Percentiles rank a stretch among this genome's conserved stretches.
Conservation (phyloP, 2,888 invertebrate genomes). For the Dryobotodes eremita region DNA sequence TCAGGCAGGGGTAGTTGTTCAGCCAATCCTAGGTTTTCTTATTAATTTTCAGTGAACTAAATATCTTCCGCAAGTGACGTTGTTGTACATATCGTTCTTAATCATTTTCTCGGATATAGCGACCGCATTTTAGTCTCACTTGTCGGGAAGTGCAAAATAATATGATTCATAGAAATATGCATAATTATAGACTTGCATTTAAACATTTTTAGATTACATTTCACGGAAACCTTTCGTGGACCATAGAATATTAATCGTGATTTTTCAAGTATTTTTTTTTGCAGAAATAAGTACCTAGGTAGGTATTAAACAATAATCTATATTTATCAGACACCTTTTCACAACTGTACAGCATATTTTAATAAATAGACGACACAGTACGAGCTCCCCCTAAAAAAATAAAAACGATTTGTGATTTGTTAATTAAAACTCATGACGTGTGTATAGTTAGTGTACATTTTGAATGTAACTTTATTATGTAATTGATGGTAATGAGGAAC, state of each 20-base stretch:
- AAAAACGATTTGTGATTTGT: slow-evolving; percentile 13
- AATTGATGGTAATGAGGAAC: slow-evolving; percentile 52
- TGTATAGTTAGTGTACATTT: slow-evolving; percentile 42
- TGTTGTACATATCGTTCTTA: slow-evolving; percentile 11
- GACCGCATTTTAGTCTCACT: not conserved
- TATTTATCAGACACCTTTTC: slow-evolving; percentile 11
- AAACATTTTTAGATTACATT: not conserved
- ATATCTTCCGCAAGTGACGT: not conserved
- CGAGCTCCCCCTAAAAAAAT: slow-evolving; percentile 1
- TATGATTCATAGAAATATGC: slow-evolving; percentile 21
- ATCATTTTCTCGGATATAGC: not conserved
- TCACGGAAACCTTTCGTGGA: slow-evolving; percentile 6
- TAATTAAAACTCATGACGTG: slow-evolving; percentile 16
- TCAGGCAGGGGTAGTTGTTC: slow-evolving; percentile 20
- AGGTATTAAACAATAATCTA: not conserved
- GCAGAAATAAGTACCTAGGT: not conserved
- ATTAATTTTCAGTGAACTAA: slow-evolving; percentile 4
- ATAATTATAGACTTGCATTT: slow-evolving; percentile 25
- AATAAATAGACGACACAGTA: not conserved
- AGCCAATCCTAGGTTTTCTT: not conserved
- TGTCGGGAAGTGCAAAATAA: slow-evolving; percentile 11
- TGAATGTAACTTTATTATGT: slow-evolving; percentile 51
- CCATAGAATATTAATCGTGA: not conserved
- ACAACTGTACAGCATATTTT: not conserved
- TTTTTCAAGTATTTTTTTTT: slow-evolving; percentile 9